A percentile compares a stretch with the other conserved stretches of the same genome.
These are phyloP conservation scores for Omphaloscelis lunosa DNA, from an alignment of 2,888 invertebrate species.

Conservation along the genomic window DNA sequence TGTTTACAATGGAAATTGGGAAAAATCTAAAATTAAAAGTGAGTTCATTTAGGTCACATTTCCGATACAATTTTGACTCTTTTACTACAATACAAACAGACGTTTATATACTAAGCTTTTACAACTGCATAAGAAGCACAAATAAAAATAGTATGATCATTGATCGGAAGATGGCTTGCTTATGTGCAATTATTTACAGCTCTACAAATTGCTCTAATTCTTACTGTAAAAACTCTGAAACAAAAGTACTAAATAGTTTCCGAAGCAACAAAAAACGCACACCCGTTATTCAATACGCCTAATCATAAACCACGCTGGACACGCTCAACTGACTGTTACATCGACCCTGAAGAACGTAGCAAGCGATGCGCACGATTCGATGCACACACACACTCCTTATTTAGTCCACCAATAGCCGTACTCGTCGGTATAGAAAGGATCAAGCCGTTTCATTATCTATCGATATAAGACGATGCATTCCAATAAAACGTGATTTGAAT, in stretches of 20 bases:
- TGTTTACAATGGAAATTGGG: constrained; percentile 45
- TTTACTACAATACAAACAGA: neutral
- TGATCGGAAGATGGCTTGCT: neutral
- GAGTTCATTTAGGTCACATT: constrained; percentile 35
- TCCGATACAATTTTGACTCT: neutral
- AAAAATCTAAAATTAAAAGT: constrained; percentile 47
- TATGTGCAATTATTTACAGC: constrained; percentile 16
- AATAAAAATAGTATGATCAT: neutral
- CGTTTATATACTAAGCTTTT: neutral
- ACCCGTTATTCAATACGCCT: constrained; percentile 58
- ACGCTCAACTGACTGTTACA: constrained; percentile 77
- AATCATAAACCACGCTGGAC: constrained; percentile 61
- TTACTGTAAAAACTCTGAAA: constrained; percentile 28
- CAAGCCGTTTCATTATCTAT: constrained; percentile 60
- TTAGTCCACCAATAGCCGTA: constrained; percentile 75
- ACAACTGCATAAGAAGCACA: neutral
- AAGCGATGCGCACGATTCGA: constrained; percentile 68
- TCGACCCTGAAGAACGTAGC: constrained; percentile 77
- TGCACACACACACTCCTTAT: constrained; percentile 77
- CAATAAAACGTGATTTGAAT: constrained; percentile 73
- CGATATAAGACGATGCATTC: constrained; percentile 74
- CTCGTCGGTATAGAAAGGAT: constrained; percentile 73
- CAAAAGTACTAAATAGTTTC: constrained; percentile 27
- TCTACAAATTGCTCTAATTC: constrained; percentile 34
- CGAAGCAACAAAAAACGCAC: constrained; percentile 30